Conservation (phyloP, 2,888 invertebrate genomes). For the Acleris laterana region DNA sequence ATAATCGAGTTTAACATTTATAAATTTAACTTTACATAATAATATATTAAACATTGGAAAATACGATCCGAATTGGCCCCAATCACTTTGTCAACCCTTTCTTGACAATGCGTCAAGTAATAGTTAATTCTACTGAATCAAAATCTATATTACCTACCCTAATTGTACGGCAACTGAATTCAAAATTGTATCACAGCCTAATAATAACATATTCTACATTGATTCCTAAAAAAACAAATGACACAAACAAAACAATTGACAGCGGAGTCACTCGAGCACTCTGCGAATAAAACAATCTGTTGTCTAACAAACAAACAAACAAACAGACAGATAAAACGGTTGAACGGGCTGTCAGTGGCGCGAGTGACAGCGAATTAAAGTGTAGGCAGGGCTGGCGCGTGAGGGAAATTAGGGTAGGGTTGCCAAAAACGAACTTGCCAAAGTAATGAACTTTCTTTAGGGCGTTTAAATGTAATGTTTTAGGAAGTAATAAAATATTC, state of each 20-base stretch:
- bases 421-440: background rate
- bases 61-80: too few relatives aligned
- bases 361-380: constrained; percentile 50
- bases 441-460: too few relatives aligned
- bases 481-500: too few relatives aligned
- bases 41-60: too few relatives aligned
- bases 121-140: too few relatives aligned
- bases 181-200: background rate
- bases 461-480: too few relatives aligned
- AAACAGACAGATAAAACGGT: constrained; percentile 60
- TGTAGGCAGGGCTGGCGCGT: constrained; percentile 27
- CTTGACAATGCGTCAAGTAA: too few relatives aligned
- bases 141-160: too few relatives aligned
- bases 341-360: constrained; percentile 48
- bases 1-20: too few relatives aligned
- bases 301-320: constrained; percentile 57
- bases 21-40: too few relatives aligned
- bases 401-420: constrained; percentile 17
- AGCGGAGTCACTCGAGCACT: constrained; percentile 36
- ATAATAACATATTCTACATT: background rate
- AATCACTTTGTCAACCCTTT: too few relatives aligned
- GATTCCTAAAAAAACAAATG: constrained; percentile 16
- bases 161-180: background rate
- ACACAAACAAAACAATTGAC: constrained; percentile 33
- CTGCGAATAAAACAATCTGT: constrained; percentile 65